Evolutionary conservation across 2,888 invertebrate species (phyloP).

Genomic region (Phytoseiulus persimilis): DNA sequence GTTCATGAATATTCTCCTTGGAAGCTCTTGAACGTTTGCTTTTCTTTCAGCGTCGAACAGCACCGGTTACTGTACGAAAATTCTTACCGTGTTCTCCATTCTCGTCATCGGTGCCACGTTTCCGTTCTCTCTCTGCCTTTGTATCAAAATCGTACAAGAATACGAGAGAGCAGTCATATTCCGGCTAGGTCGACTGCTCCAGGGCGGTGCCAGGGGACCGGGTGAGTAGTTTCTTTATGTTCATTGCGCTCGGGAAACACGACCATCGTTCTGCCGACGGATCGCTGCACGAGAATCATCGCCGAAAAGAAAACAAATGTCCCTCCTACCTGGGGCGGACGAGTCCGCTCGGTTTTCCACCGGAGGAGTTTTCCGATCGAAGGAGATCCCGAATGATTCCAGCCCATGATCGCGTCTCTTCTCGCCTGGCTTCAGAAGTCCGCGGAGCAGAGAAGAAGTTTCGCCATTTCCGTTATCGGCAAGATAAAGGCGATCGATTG

Average conservation of each 20-base stretch:
- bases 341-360: not conserved
- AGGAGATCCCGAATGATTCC: not conserved
- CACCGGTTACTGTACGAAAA: slow-evolving; percentile 36
- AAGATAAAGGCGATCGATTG: not conserved
- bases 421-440: not conserved
- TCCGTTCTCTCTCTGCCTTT: slow-evolving; percentile 72
- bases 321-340: too few species aligned
- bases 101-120: slow-evolving; percentile 66
- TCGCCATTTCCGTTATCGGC: not conserved
- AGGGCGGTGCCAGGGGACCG: slow-evolving; percentile 86
- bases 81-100: slow-evolving; percentile 64
- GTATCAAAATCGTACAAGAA: slow-evolving; percentile 77
- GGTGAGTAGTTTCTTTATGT: slow-evolving; percentile 44
- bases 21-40: too few species aligned
- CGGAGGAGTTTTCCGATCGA: not conserved
- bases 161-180: slow-evolving; percentile 89
- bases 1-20: too few species aligned
- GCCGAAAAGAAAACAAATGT: too few species aligned
- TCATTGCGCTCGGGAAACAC: not conserved
- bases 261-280: not conserved
- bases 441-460: not conserved
- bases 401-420: not conserved
- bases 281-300: not conserved
- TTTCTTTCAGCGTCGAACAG: slow-evolving; percentile 23
- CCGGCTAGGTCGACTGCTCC: slow-evolving; percentile 73